phyloP scores from a whole-genome alignment of 2,888 invertebrate genomes.

The Hirtodrosophila cameraria region DNA sequence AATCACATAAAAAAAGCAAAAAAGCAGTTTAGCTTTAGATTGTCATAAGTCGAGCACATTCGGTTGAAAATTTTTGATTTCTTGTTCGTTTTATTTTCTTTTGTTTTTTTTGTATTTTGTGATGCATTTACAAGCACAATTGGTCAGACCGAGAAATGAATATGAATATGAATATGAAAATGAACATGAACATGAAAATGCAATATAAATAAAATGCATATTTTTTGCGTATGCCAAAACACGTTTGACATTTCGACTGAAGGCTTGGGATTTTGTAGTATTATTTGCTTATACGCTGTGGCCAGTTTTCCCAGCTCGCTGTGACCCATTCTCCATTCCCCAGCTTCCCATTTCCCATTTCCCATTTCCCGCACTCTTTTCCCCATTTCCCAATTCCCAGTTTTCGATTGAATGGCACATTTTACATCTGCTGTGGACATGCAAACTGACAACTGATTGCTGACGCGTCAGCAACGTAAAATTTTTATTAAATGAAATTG shows the following conservation, averaged over 20 bases:
- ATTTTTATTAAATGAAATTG: constrained; percentile 72
- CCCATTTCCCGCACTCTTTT: not conserved
- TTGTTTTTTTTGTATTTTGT: not conserved
- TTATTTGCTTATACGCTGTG: constrained; percentile 30
- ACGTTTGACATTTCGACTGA: constrained; percentile 54
- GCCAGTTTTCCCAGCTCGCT: too few relatives aligned
- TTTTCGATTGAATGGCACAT: constrained; percentile 36
- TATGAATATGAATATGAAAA: constrained; percentile 20
- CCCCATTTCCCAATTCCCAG: not conserved
- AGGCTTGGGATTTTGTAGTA: not conserved
- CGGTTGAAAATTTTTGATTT: not conserved
- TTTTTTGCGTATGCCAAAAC: constrained; percentile 49
- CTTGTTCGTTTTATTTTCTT: not conserved
- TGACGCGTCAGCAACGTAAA: constrained; percentile 60
- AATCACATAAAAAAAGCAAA: too few relatives aligned
- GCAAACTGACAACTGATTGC: constrained; percentile 74
- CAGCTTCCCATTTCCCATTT: constrained; percentile 4
- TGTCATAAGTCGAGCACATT: not conserved
- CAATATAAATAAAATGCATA: constrained; percentile 63
- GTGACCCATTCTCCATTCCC: not conserved
- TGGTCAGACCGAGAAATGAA: constrained; percentile 16
- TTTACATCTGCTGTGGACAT: constrained; percentile 59
- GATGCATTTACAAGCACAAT: constrained; percentile 23
- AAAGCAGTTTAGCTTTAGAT: too few relatives aligned
- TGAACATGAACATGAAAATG: constrained; percentile 38